Evolutionary conservation across 2,888 invertebrate species (phyloP), one percentile per base, ranked within the genome.

Genomic region (Hetaerina titia): DNA sequence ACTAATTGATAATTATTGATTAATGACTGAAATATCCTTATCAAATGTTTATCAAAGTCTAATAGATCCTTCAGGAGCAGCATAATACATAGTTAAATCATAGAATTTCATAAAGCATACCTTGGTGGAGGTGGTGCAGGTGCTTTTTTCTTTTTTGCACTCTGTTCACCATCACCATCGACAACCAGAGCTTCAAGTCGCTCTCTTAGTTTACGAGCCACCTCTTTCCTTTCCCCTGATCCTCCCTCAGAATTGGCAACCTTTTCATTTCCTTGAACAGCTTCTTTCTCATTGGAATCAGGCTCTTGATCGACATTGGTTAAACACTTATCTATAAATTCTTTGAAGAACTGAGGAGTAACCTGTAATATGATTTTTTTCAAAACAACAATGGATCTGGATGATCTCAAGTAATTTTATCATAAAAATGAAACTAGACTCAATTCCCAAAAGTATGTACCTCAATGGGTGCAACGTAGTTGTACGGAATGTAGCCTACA

Each of bases 401-500:
- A 56, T 25, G 17, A 92, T 64, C 31, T 5, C 0, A 64, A 19
- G 0, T 69, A 60, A 25, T 64, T 6, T 15, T 92, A 11, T 13
- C 22, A 74, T 60, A 64, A 64, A 0, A 15, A 25, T 64, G 22
- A 7, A 69, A 19, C 6, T 45, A 11, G 6, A 89, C 22, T 58
- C 6, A 56, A 69, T 74, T 81, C n/a, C 19, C 19, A 90, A 17
- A 57, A 4, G 7, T 8, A 31, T 57, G 97, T 96, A 98, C 98
- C 97, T 98, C 98, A 96, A 98, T 97, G 96, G 98, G 97, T 96
- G 98, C 98, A 95, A 98, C 98, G 97, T 98, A 98, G 97, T 98
- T 98, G 94, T 98, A 98, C 95, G 98, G 98, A 96, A 98, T 98
- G 96, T 98, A 98, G 94, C 98, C 98, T 96, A 98, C 97, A 96